Evolutionary conservation across 2,888 invertebrate species (phyloP).

Genomic region (Stegana nigrithorax): DNA sequence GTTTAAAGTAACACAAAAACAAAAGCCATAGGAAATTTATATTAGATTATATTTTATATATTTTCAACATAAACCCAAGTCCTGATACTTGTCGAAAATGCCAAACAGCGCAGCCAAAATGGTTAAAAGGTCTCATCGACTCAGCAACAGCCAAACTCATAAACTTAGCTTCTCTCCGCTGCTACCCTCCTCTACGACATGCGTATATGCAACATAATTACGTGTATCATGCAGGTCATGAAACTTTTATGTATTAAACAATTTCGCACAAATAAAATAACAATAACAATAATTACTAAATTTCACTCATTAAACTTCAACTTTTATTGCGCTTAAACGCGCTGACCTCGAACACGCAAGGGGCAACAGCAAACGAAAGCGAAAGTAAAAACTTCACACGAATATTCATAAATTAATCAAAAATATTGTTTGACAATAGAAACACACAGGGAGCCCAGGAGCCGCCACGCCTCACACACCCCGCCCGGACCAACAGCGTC

Average conservation of each 20-base stretch:
- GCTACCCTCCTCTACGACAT: too few relatives aligned
- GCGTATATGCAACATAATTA: too few relatives aligned
- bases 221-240: too few relatives aligned
- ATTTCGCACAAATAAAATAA: constrained; percentile 44
- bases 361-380: constrained; percentile 36
- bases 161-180: too few relatives aligned
- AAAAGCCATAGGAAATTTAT: too few relatives aligned
- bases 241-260: constrained; percentile 28
- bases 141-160: too few relatives aligned
- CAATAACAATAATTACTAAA: constrained; percentile 48
- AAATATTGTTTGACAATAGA: constrained; percentile 49
- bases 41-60: too few relatives aligned
- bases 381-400: constrained; percentile 48
- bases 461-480: neutral
- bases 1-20: too few relatives aligned
- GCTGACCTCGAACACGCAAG: constrained; percentile 41
- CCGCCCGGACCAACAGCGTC: neutral
- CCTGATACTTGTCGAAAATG: too few relatives aligned
- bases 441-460: neutral
- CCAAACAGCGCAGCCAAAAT: too few relatives aligned
- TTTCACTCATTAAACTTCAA: constrained; percentile 45
- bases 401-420: constrained; percentile 61
- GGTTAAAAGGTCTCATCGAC: too few relatives aligned
- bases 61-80: too few relatives aligned
- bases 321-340: constrained; percentile 30